These are phyloP conservation scores for Lithobius niger DNA, from an alignment of 1,140 invertebrate species.

Conservation along the genomic window DNA sequence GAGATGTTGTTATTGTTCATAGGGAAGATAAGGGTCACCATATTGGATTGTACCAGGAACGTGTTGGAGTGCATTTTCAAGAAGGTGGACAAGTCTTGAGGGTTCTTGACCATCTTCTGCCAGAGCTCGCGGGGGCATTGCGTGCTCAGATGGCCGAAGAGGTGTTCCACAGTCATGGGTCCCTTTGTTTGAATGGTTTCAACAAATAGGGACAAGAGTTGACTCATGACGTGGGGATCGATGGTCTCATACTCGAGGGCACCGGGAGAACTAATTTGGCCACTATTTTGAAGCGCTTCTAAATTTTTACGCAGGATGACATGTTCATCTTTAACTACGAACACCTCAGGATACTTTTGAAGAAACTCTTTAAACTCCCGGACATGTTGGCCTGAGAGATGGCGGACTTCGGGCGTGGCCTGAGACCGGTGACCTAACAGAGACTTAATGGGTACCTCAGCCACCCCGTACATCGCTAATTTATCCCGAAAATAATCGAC, in stretches of 20 bases:
- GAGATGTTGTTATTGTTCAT: no score
- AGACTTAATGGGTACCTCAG: constrained; percentile 68
- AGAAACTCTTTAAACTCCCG: constrained; percentile 89
- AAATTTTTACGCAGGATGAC: constrained; percentile 55
- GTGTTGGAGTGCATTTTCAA: constrained; percentile 77
- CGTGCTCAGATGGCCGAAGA: constrained; percentile 64
- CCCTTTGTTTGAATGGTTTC: constrained; percentile 60
- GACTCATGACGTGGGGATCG: constrained; percentile 46
- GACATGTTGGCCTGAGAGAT: constrained; percentile 84
- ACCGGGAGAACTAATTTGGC: constrained; percentile 7
- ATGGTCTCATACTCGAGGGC: constrained; percentile 14
- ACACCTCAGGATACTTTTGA: constrained; percentile 65
- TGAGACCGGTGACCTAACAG: constrained; percentile 82
- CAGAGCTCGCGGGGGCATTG: constrained; percentile 57
- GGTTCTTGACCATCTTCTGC: constrained; percentile 69
- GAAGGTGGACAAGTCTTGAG: constrained; percentile 71
- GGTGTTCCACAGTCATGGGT: constrained; percentile 65
- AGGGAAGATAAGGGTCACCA: constrained; percentile 50
- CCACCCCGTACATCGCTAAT: constrained; percentile 36
- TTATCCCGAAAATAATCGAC: constrained; percentile 89
- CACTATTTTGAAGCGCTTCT: constrained; percentile 41
- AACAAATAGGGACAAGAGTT: constrained; percentile 61
- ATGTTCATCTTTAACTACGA: constrained; percentile 74
- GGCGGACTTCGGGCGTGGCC: constrained; percentile 85
- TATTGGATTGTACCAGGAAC: constrained; percentile 77